Evolutionary conservation across 2,888 invertebrate genomes (phyloP), one percentile per base, ranked within the genome.

Genomic region (Hydraecia micacea): DNA sequence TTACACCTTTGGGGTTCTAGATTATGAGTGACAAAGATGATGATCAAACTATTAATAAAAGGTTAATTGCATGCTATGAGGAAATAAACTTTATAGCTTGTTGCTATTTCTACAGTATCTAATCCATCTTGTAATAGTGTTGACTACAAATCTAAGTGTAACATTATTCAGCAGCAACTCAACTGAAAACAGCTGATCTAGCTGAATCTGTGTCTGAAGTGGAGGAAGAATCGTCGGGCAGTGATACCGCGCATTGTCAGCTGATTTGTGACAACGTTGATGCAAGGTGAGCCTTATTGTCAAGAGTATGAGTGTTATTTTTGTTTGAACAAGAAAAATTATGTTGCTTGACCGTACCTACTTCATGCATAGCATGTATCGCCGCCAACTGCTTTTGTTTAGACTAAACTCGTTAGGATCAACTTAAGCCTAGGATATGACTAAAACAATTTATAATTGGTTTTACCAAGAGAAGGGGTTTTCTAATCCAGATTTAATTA

Each of bases 161-260:
- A 25, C 18, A 70, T 86, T 82, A 71, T 89, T 70, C 84, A 91
- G 88, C 91, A 93, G 95, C 96, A 36, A 93, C 97, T 0, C 97
- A 97, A 81, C 88, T 96, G 73, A 95, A 96, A 86, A 92, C 95
- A 2, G 93, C 96, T 0, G 97, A 97, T 65, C 88, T 97, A 21
- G 97, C 97, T 0, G 97, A 97, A 90, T 97, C 97, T 0, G 97
- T 97, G 39, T 97, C 97, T 67, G 97, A 97, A 78, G 97, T 96
- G n/a, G 97, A 97, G 90, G 97, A 97, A 79, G 97, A 96, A 80
- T 97, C 97, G 0, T 97, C 97, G 0, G 97, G 97, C 63, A 97
- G 97, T 86, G 97, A 97, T 81, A 96, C 96, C 0, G 97, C 96
- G 0, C 96, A 96, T 83, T 97, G 97, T 81, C 97, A 96, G 84